These are phyloP conservation scores for Cettia cetti DNA, from an alignment of 2,113 vertebrate genomes.

Conservation along the genomic window DNA sequence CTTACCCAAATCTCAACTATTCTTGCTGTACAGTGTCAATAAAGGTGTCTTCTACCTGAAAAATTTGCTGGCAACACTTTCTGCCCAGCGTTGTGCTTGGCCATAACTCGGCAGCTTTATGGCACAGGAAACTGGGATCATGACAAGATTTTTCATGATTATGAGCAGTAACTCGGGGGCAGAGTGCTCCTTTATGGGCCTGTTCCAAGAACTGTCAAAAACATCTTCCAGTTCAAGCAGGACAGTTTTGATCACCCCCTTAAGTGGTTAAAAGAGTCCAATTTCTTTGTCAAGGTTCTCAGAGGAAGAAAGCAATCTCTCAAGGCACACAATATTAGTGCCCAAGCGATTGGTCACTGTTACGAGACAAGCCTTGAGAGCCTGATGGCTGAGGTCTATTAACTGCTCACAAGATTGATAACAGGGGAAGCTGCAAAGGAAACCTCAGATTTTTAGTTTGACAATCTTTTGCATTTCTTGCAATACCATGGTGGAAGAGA, in stretches of 20 bases:
- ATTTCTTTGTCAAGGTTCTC: constrained; percentile 72
- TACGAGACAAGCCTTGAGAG: constrained; percentile 60
- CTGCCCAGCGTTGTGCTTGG: neutral
- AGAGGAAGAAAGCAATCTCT: constrained; percentile 49
- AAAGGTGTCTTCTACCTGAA: neutral
- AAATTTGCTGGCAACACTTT: neutral
- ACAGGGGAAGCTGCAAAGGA: constrained; percentile 18
- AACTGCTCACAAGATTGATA: constrained; percentile 64
- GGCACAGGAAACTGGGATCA: neutral
- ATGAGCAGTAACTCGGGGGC: neutral
- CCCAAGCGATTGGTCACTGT: constrained; percentile 46
- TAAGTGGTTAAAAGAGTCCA: constrained; percentile 62
- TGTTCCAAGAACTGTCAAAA: constrained; percentile 29
- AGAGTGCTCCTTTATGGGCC: constrained; percentile 35
- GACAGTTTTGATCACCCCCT: constrained; percentile 45
- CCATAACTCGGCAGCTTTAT: neutral
- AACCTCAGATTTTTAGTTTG: neutral
- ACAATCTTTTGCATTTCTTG: constrained; percentile 26
- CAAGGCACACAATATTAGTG: constrained; percentile 36
- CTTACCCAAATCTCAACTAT: neutral
- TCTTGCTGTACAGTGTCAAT: neutral
- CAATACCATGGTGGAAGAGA: neutral
- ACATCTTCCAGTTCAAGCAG: constrained; percentile 12
- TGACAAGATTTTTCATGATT: constrained; percentile 19
- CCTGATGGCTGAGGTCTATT: constrained; percentile 58